These are phyloP conservation scores for Saccostrea cuccullata DNA, from an alignment of 1,140 invertebrate genomes.

Conservation along the genomic window DNA sequence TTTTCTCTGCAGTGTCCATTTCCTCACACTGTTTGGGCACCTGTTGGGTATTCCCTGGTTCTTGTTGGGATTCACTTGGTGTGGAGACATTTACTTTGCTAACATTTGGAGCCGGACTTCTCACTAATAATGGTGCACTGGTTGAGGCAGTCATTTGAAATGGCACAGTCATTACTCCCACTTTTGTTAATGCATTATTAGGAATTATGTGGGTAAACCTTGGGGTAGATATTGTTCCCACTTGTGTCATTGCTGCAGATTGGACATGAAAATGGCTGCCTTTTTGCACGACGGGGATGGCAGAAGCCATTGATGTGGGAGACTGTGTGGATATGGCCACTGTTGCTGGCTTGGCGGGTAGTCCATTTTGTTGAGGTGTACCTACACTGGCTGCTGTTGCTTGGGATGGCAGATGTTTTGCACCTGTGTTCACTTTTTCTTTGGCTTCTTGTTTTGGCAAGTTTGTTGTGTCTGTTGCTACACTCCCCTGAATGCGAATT, in stretches of 20 bases:
- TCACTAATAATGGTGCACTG: conserved; percentile 18
- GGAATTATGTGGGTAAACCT: neutral
- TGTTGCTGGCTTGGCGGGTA: neutral
- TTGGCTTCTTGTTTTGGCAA: conserved; percentile 15
- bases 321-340: neutral
- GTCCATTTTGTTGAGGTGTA: conserved; percentile 15
- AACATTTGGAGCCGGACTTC: conserved; percentile 44
- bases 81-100: conserved; percentile 40
- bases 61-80: neutral
- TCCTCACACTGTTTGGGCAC: neutral
- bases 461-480: conserved; percentile 35
- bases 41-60: neutral
- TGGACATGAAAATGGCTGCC: conserved; percentile 25
- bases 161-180: conserved; percentile 17
- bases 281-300: conserved; percentile 14
- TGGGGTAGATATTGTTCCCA: neutral
- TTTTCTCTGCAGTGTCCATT: neutral
- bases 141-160: conserved; percentile 18
- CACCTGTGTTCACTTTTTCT: neutral
- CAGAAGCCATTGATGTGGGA: neutral
- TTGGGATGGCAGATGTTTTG: conserved; percentile 25
- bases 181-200: conserved; percentile 24
- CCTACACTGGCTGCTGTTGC: neutral
- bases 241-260: neutral
- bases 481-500: conserved; percentile 37